A percentile compares a stretch with the other conserved stretches of the same genome.
These are phyloP conservation scores for Candidula unifasciata DNA, from an alignment of 2,888 invertebrate genomes.

Conservation along the genomic window DNA sequence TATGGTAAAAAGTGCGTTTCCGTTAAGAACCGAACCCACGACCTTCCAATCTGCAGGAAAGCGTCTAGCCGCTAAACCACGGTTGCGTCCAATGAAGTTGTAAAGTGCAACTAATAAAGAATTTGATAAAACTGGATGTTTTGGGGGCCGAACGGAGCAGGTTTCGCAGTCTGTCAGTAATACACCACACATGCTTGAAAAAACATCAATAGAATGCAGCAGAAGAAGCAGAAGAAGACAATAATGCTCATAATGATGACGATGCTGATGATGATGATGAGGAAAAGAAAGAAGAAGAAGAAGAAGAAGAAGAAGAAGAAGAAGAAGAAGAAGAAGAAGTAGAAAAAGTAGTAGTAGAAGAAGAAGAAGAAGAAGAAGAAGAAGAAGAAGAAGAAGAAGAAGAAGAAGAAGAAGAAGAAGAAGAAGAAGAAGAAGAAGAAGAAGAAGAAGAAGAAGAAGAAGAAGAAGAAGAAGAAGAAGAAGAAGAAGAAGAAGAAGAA, in stretches of 20 bases:
- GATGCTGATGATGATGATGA: too few relatives aligned
- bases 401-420: neutral
- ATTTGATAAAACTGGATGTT: too few relatives aligned
- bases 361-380: slow-evolving; percentile 1
- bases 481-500: neutral
- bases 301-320: neutral
- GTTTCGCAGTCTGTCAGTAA: too few relatives aligned
- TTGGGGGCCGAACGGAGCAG: too few relatives aligned
- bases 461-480: neutral
- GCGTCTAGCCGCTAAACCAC: too few relatives aligned
- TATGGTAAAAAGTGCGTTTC: too few relatives aligned
- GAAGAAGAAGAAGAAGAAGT: neutral
- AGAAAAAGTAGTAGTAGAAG: neutral
- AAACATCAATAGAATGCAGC: neutral
- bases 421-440: slow-evolving; percentile 1
- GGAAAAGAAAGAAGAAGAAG: neutral
- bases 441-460: neutral
- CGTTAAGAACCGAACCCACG: too few relatives aligned
- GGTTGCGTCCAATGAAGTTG: too few relatives aligned
- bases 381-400: neutral
- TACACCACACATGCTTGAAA: too few relatives aligned
- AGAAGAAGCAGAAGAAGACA: neutral
- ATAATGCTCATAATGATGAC: too few relatives aligned
- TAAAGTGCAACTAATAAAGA: too few relatives aligned
- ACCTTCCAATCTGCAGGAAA: too few relatives aligned